Percentiles rank a stretch among this genome's conserved stretches.
phyloP scores from a whole-genome alignment of 2,113 vertebrate species.

The Canis aureus region DNA sequence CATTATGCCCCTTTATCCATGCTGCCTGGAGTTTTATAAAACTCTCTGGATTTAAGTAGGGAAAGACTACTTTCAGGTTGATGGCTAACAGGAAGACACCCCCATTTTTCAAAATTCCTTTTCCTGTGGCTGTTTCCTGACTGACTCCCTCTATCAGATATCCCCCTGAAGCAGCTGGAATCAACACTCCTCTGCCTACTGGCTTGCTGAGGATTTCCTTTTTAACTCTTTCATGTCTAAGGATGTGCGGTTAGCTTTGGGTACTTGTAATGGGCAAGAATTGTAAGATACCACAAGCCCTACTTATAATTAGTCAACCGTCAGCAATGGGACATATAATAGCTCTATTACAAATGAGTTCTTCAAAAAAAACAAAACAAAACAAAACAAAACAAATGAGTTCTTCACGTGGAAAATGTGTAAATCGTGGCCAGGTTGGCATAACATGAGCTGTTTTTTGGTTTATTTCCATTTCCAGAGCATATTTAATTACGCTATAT shows the following conservation, averaged over 20 bases:
- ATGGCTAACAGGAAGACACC: conserved; percentile 42
- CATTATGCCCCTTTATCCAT: neutral
- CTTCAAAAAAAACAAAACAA: neutral
- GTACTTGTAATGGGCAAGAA: neutral
- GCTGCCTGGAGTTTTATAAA: neutral
- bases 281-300: neutral
- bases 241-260: neutral
- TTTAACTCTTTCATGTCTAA: conserved; percentile 51
- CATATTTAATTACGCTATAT: neutral
- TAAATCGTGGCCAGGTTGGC: neutral
- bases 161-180: conserved; percentile 31
- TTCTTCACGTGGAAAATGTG: neutral
- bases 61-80: conserved; percentile 21
- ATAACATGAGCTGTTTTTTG: neutral
- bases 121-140: conserved; percentile 23
- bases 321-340: neutral
- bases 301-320: neutral
- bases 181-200: neutral
- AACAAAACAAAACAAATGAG: neutral
- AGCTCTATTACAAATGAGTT: neutral
- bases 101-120: conserved; percentile 42
- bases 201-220: conserved; percentile 17
- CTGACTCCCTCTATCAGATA: conserved; percentile 43
- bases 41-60: neutral
- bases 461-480: neutral